Evolutionary conservation across 2,113 vertebrate species (phyloP).

Genomic region (Lophotis ruficrista): DNA sequence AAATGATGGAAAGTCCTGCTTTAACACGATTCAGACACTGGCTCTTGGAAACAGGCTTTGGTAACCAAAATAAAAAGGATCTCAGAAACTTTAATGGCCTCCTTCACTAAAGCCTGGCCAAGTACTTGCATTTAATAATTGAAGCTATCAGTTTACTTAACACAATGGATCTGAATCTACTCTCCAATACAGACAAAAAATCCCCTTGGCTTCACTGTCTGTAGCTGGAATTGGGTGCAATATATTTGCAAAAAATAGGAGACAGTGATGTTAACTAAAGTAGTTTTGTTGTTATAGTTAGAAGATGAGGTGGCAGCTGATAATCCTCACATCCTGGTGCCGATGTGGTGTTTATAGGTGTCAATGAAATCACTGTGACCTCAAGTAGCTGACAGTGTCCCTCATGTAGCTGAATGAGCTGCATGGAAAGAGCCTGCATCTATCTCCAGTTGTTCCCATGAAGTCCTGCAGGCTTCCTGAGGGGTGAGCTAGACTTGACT

Average conservation of each 20-base stretch:
- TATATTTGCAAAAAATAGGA: neutral
- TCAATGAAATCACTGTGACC: neutral
- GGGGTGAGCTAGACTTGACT: neutral
- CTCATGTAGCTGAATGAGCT: neutral
- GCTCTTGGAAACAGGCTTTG: constrained; percentile 51
- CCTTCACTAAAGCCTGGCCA: constrained; percentile 29
- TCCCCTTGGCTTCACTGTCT: neutral
- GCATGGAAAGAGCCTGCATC: neutral
- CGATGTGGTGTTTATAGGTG: neutral
- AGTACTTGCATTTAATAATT: constrained; percentile 45
- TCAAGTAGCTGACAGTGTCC: neutral
- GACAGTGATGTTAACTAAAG: neutral
- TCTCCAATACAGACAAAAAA: constrained; percentile 15
- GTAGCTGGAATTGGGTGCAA: neutral
- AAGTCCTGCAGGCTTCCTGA: neutral
- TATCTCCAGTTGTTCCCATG: neutral
- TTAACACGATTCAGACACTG: constrained; percentile 41
- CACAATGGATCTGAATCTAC: neutral
- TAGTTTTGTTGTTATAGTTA: neutral
- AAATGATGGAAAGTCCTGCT: constrained; percentile 60
- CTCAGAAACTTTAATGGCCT: constrained; percentile 25
- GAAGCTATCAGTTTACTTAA: constrained; percentile 49
- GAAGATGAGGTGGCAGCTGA: neutral
- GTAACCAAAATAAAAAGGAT: constrained; percentile 68
- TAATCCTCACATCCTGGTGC: neutral